phyloP scores from a whole-genome alignment of 2,113 vertebrate genomes.

The Nipponia nippon region DNA sequence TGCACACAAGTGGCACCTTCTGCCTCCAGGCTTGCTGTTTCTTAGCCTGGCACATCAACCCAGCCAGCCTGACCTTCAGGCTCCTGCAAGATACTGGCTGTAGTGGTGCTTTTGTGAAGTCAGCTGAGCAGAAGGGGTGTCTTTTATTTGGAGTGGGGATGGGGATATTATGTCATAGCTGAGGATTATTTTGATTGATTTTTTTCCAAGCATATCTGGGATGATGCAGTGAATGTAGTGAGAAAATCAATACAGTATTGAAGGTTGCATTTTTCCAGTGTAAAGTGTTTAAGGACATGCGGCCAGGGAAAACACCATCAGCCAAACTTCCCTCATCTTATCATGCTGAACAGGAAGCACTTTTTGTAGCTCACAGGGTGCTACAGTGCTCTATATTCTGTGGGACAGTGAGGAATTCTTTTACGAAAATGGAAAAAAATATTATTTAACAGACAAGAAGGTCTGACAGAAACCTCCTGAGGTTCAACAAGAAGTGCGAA shows the following conservation, averaged over 20 bases:
- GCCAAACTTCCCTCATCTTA: background rate
- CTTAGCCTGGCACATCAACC: background rate
- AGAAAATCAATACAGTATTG: background rate
- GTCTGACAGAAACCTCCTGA: background rate
- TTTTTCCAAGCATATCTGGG: background rate
- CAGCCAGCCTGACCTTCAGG: background rate
- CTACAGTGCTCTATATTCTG: background rate
- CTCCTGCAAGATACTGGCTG: background rate
- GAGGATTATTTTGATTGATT: background rate
- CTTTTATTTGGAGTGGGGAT: background rate
- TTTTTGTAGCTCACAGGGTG: background rate
- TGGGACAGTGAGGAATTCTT: background rate
- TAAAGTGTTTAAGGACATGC: background rate
- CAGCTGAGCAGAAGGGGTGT: background rate
- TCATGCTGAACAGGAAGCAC: background rate
- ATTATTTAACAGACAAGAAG: background rate
- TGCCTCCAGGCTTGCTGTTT: background rate
- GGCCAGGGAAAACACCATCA: background rate
- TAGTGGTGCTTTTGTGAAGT: background rate
- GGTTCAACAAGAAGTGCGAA: background rate
- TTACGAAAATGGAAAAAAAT: background rate
- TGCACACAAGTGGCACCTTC: background rate
- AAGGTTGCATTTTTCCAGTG: constrained; percentile 8
- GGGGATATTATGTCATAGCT: background rate
- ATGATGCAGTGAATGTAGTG: background rate